phyloP scores from a whole-genome alignment of 2,888 invertebrate species.

The Herminia tarsipennalis region DNA sequence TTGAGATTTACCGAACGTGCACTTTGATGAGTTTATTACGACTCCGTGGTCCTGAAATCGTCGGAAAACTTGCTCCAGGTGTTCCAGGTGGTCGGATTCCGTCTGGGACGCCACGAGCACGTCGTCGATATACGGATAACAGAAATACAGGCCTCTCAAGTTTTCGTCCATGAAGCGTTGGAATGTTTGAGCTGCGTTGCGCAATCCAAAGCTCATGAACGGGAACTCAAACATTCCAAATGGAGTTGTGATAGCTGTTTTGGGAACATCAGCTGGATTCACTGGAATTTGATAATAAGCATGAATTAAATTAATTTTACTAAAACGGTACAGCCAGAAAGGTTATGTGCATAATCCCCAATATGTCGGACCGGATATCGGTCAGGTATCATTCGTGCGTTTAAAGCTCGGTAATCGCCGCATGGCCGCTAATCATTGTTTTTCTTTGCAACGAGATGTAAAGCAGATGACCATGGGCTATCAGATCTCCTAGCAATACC shows the following conservation, averaged over 20 bases:
- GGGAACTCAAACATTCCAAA: constrained; percentile 4
- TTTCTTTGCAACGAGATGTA: constrained; percentile 3
- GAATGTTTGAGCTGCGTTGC: neutral
- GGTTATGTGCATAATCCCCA: neutral
- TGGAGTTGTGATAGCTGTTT: constrained; percentile 4
- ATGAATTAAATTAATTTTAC: neutral
- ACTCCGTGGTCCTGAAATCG: neutral
- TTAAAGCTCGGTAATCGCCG: constrained; percentile 3
- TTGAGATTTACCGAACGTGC: neutral
- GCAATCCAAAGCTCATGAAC: constrained; percentile 1
- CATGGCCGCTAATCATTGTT: constrained; percentile 7
- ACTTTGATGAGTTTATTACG: neutral
- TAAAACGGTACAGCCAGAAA: neutral
- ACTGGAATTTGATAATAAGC: neutral
- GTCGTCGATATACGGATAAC: neutral
- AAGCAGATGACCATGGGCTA: constrained; percentile 9
- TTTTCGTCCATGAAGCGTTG: neutral
- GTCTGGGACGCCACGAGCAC: neutral
- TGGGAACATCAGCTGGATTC: neutral
- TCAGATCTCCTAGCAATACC: neutral
- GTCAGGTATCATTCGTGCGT: constrained; percentile 7
- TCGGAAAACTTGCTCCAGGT: neutral
- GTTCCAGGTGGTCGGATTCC: neutral
- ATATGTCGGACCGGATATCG: neutral
- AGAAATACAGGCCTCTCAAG: neutral